Conservation (phyloP, 1,140 invertebrate species). For the Pseudobourletiella spinata region DNA sequence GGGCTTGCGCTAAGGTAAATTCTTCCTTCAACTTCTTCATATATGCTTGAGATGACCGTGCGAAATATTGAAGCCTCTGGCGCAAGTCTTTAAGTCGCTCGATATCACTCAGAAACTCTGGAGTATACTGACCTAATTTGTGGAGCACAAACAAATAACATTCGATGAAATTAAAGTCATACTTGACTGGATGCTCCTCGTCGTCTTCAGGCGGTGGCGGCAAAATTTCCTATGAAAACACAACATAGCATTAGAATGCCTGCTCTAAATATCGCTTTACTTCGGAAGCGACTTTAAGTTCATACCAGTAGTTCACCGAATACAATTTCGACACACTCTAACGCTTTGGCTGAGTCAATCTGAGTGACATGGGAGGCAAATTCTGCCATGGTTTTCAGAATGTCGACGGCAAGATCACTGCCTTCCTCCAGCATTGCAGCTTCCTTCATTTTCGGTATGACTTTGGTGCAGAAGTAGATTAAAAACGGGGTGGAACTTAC, state of each 20-base stretch:
- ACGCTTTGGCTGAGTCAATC: constrained; percentile 54
- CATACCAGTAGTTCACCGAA: constrained; percentile 70
- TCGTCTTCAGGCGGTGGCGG: constrained; percentile 60
- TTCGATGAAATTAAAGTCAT: constrained; percentile 73
- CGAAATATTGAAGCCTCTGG: constrained; percentile 79
- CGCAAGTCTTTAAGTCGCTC: constrained; percentile 80
- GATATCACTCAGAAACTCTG: constrained; percentile 69
- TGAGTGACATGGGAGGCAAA: constrained; percentile 62
- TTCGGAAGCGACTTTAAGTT: not conserved
- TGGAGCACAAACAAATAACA: constrained; percentile 85
- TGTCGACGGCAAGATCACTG: constrained; percentile 63
- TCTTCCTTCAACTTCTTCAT: constrained; percentile 82
- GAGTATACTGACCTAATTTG: constrained; percentile 67
- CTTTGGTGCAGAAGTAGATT: constrained; percentile 73
- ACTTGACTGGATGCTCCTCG: constrained; percentile 37
- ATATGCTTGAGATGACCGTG: constrained; percentile 81
- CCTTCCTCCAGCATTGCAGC: constrained; percentile 42
- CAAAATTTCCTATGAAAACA: constrained; percentile 45
- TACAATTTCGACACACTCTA: constrained; percentile 60
- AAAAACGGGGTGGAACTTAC: constrained; percentile 80
- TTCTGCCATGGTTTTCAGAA: constrained; percentile 81
- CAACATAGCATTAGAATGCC: not conserved
- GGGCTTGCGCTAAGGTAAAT: constrained; percentile 47
- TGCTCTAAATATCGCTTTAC: not conserved
- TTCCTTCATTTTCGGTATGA: constrained; percentile 55